Evolutionary conservation across 2,888 invertebrate species (phyloP), one percentile per base, ranked within the genome.

Genomic region (Brachyptera risi): DNA sequence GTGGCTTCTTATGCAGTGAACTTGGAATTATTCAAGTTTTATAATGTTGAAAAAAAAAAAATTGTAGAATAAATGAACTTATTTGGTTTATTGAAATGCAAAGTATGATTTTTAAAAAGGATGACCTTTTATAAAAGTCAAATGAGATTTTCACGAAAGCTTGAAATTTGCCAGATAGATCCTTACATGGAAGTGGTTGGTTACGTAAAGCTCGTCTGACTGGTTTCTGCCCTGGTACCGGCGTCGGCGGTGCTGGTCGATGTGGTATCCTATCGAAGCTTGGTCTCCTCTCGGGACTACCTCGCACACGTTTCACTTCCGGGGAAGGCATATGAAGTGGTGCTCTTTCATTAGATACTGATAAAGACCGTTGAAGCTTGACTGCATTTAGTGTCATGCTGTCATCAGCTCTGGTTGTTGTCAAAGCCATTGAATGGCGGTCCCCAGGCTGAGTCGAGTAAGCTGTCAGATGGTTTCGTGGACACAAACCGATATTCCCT

Each of bases 401-500:
- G n/a, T n/a, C n/a, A n/a, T n/a, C n/a, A n/a, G n/a, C n/a, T n/a
- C n/a, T n/a, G 5, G 31, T 31, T 11, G 5, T 11, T 7, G 31
- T 31, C 7, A 11, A 31, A 7, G 31, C 31, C 23, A 47, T 47
- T 4, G 47, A 47, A 21, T 21, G 21, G 24, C 47, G 47, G n/a
- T 47, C 47, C 21, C 47, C 24, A 9, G 47, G 23, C 1, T n/a
- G 23, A 5, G 19, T 44, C 17, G 44, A 21, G 47, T 58, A 40
- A 4, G 54, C 24, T 9, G 58, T 47, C 2, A 75, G 64, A 58
- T 76, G 75, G 24, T 69, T 70, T 47, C 71, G 70, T 2, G 75
- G 75, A 63, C 75, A 75, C 4, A 74, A 66, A 5, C 75, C 75
- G 44, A 68, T 61, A 31, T 70, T 63, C 15, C 73, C 73, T n/a